Percentiles rank a stretch among this genome's conserved stretches.
phyloP scores from a whole-genome alignment of 2,888 invertebrate species.

The Drosophila algonquin region DNA sequence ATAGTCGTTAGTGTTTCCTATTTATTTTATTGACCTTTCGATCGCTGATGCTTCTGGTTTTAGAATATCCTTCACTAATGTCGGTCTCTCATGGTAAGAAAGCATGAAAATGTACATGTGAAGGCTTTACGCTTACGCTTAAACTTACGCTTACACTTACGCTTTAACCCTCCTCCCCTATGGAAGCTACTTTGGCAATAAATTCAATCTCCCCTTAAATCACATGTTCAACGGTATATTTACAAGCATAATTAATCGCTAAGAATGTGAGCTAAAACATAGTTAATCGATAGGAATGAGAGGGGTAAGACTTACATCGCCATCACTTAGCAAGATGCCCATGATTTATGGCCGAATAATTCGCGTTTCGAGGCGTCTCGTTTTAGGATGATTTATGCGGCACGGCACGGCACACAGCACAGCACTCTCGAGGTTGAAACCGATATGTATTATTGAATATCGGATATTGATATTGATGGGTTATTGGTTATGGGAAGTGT shows the following conservation, averaged over 20 bases:
- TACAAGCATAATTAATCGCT: constrained; percentile 16
- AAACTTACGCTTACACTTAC: too few relatives aligned
- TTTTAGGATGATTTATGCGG: constrained; percentile 42
- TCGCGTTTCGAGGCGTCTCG: constrained; percentile 35
- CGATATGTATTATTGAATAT: constrained; percentile 14
- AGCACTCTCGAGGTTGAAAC: constrained; percentile 28
- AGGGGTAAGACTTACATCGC: constrained; percentile 76
- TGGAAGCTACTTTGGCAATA: not conserved
- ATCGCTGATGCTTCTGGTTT: not conserved
- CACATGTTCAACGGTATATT: constrained; percentile 17
- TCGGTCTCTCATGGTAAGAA: too few relatives aligned
- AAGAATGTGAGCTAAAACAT: constrained; percentile 5
- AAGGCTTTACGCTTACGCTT: too few relatives aligned
- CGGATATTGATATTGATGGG: constrained; percentile 9
- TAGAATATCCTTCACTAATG: not conserved
- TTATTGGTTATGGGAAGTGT: constrained; percentile 31
- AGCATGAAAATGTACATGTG: too few relatives aligned
- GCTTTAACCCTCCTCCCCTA: too few relatives aligned
- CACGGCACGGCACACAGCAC: constrained; percentile 22
- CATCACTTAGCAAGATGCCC: constrained; percentile 81
- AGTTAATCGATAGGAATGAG: constrained; percentile 14
- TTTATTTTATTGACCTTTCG: not conserved
- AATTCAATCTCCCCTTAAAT: not conserved
- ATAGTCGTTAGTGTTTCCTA: not conserved
- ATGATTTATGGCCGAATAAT: constrained; percentile 61